Conservation (phyloP, 2,113 vertebrate species). For the Bos taurus region ARS-UCD2.0 NC_037340.1:5180501-5181000, state of each 20-base stretch:
- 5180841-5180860: conserved; percentile 19
- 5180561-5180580: conserved; percentile 77
- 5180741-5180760: conserved; percentile 64
- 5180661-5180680: conserved; percentile 64
- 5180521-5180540: conserved; percentile 70
- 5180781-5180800: neutral
- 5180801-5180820: neutral
- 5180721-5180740: conserved; percentile 69
- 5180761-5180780: conserved; percentile 57
- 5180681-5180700: conserved; percentile 50
- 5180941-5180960: neutral
- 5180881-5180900: neutral
- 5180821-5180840: neutral
- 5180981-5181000: neutral
- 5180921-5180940: neutral
- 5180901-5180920: neutral
- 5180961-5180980: neutral
- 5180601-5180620: conserved; percentile 64
- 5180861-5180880: neutral
- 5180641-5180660: conserved; percentile 47
- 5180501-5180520: conserved; percentile 74
- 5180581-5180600: conserved; percentile 67
- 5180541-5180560: conserved; percentile 68
- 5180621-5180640: conserved; percentile 68
- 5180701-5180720: conserved; percentile 70